Evolutionary conservation across 2,888 invertebrate genomes (phyloP), one percentile per base, ranked within the genome.

Genomic region (Eupeodes latifasciatus): DNA sequence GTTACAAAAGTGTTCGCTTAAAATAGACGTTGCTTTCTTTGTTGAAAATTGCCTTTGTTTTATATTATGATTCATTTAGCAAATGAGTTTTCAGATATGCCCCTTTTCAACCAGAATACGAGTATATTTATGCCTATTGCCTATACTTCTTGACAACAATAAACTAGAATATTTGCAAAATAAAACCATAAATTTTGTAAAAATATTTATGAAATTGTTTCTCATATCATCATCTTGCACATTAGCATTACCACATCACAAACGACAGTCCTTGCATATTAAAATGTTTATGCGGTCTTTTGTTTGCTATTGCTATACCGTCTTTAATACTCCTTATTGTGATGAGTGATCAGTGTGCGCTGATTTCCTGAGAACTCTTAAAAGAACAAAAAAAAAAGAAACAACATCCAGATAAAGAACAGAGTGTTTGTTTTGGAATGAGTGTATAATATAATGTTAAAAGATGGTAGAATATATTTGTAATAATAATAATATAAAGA

Each of bases 181-280:
- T 59, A 72, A 55, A 69, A 64, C 47, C 57, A 59, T 72, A 83
- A 67, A 82, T 76, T 55, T 74, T 72, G 74, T 64, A 62, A 88
- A 85, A 75, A 71, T 11, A 81, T 88, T 85, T 85, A 85, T 85
- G 81, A 88, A 81, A 88, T 88, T 72, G 69, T 81, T 66, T 88
- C 85, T 59, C 88, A 88, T 88, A 88, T 88, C 85, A 88, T 81
- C 85, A 67, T 27, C 2, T 27, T 27, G 27, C 74, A 81, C 57
- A 88, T 88, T 88, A 88, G 81, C 88, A 88, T 88, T 85, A 85
- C 64, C 66, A 59, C 74, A 78, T 16, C 57, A 40, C 40, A 5
- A 40, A 40, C 69, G 81, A 85, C 88, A 74, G 81, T 85, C 81
- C 85, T 75, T 88, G 88, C 62, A 88, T 88, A 81, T 77, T 85